Evolutionary conservation across 2,797 vertebrate genomes (phyloP).

Genomic region (Heteromormyrus szaboi): DNA sequence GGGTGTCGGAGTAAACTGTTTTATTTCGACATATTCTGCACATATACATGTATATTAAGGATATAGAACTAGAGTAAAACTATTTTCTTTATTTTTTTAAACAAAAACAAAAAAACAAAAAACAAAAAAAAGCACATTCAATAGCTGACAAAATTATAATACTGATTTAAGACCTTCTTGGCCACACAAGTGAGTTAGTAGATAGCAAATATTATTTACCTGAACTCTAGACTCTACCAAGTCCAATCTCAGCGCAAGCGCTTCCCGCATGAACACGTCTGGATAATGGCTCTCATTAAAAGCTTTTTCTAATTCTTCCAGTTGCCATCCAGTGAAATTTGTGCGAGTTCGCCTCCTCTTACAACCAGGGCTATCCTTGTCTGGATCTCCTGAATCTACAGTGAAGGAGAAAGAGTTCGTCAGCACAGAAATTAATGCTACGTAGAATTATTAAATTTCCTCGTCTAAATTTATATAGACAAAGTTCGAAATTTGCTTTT

Average conservation of each 20-base stretch:
- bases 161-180: neutral
- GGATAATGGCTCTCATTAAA: slow-evolving; percentile 98
- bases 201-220: slow-evolving; percentile 64
- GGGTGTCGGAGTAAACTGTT: neutral
- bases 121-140: neutral
- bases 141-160: neutral
- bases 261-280: slow-evolving; percentile 97
- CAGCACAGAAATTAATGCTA: slow-evolving; percentile 16
- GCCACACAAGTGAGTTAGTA: slow-evolving; percentile 2
- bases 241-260: slow-evolving; percentile 88
- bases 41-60: neutral
- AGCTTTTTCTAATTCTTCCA: slow-evolving; percentile 95
- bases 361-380: slow-evolving; percentile 94
- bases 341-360: slow-evolving; percentile 93
- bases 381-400: slow-evolving; percentile 79
- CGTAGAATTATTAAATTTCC: neutral
- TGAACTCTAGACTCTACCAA: slow-evolving; percentile 95
- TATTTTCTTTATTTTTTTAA: neutral
- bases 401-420: slow-evolving; percentile 21
- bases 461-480: neutral
- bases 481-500: neutral
- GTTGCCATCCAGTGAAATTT: slow-evolving; percentile 98
- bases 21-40: slow-evolving; percentile 8
- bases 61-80: neutral
- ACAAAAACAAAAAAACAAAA: neutral